Base-by-base conservation (phyloP, 2,888 invertebrate genomes). In the Drymonia ruficornis region DNA sequence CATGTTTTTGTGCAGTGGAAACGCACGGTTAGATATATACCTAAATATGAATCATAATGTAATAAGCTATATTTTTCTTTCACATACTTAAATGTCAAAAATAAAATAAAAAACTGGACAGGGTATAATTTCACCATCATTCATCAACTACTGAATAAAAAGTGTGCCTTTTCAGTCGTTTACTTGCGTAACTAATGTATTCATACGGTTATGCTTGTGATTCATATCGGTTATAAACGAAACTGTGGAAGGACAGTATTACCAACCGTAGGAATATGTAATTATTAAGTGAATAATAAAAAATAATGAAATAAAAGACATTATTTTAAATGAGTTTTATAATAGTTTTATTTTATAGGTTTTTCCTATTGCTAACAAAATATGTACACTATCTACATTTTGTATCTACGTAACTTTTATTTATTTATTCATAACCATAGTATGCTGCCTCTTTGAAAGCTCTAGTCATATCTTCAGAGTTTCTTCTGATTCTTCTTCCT, bases 341-440 rank as follows among this genome's bases (percentile, higher is more conserved):
- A 67, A 63, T 73, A 67, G 74, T 87, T 87, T 86, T 83, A 86
- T 85, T 83, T 78, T 65, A 59, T 71, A 67, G 55, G 43, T 50
- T 53, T 16, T 61, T 61, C 53, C 61, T 63, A 68, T 50, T 68
- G 65, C 67, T 60, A 34, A 48, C 43, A 48, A 53, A 51, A 36
- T 54, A 47, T 47, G 13, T 72, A 73, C 67, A 70, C 56, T 65
- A 61, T 67, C 50, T 65, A 70, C 53, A 61, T 50, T 55, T 9
- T 15, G 13, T 31, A 7, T 47, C 8, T 28, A n/a, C n/a, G n/a
- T n/a, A n/a, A n/a, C n/a, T n/a, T n/a, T n/a, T n/a, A n/a, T n/a
- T n/a, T n/a, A n/a, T n/a, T n/a, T 74, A 90, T 59, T 95, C 95
- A 84, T 98, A 98, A 4, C 98, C 98, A 83, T 96, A 97, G 78